Evolutionary conservation across 1,140 invertebrate species (phyloP), one percentile per base, ranked within the genome.

Genomic region (Brevipalpus yothersi): DNA sequence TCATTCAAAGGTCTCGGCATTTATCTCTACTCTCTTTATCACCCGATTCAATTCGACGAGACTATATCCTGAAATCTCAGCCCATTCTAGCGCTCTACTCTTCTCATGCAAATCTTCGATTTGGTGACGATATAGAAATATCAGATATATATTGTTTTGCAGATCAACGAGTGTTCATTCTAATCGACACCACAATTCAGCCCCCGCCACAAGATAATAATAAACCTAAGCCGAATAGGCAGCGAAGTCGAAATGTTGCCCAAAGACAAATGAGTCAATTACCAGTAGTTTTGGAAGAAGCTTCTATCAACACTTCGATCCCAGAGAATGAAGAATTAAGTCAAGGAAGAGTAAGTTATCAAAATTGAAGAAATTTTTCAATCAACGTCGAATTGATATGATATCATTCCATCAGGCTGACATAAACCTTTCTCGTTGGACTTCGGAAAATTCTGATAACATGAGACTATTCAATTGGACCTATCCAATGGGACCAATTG

Each of bases 1-100:
- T 62, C 3, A 53, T 61, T 41, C 13, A 57, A 19, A 49, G 43
- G 39, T 13, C 47, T 8, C 43, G 51, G 13, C 56, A 62, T 40
- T 53, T 63, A 21, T 42, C 23, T 12, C 15, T 61, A 31, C 17
- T 58, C n/a, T 17, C 17, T 13, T 19, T 49, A 53, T 17, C 56
- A 12, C 13, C 31, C 17, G 53, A 41, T 19, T 23, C 31, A n/a
- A 42, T 45, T n/a, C 21, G 49, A 43, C 53, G 51, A 9, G 59
- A 60, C 39, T 19, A 56, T n/a, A 61, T 61, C 4, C 60, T 61
- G 13, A 53, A 58, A n/a, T 56, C 60, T 23, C 60, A 61, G 17
- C 45, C 57, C 13, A 61, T 61, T 58, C 12, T 61, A 15, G 13
- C 54, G 13, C 49, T 61, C 13, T 61, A 61, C 41, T 40, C 45